A percentile compares a stretch with the other conserved stretches of the same genome.
These are phyloP conservation scores for Apocheima hispidaria DNA, from an alignment of 2,888 invertebrate genomes.

Conservation along the genomic window DNA sequence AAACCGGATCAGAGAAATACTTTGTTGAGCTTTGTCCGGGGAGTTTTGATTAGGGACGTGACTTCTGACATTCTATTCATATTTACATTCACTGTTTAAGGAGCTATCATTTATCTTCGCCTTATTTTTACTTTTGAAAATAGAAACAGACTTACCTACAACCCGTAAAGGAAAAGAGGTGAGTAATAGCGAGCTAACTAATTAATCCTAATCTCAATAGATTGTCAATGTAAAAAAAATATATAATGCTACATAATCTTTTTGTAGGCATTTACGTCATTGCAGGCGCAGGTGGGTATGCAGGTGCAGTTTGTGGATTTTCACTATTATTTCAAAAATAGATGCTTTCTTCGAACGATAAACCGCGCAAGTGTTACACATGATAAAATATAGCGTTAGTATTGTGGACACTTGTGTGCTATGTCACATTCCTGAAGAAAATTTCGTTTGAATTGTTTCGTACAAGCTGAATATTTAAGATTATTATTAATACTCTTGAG, in stretches of 20 bases:
- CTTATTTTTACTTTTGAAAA: constrained; percentile 61
- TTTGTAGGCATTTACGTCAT: not conserved
- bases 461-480: not conserved
- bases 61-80: constrained; percentile 58
- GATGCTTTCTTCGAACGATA: constrained; percentile 3
- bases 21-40: constrained; percentile 63
- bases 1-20: constrained; percentile 70
- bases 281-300: constrained; percentile 9
- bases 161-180: no score
- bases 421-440: constrained; percentile 20
- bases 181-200: not conserved
- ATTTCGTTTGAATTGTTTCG: constrained; percentile 1
- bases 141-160: not conserved
- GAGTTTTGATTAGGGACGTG: constrained; percentile 73
- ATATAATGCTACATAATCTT: not conserved
- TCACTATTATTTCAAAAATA: not conserved
- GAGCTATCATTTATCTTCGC: constrained; percentile 73
- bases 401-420: constrained; percentile 17
- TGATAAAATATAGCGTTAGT: constrained; percentile 30
- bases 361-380: constrained; percentile 18
- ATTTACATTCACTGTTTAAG: constrained; percentile 49
- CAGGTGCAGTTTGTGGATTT: constrained; percentile 21
- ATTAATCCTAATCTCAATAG: not conserved
- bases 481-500: constrained; percentile 3
- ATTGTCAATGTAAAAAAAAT: not conserved